phyloP scores from a whole-genome alignment of 2,888 invertebrate species.

The Iphiclides podalirius region DNA sequence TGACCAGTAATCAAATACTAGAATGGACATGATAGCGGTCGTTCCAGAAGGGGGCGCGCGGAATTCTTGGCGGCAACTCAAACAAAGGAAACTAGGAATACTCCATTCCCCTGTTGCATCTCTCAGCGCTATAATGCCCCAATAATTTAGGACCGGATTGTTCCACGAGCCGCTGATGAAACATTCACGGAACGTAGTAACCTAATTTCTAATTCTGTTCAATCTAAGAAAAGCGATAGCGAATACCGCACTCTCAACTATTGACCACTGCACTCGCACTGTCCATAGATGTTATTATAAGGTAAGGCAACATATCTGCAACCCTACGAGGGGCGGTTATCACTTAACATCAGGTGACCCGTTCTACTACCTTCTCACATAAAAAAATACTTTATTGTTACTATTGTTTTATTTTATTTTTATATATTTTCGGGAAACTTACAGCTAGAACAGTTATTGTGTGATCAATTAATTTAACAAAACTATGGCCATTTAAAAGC shows the following conservation, averaged over 20 bases:
- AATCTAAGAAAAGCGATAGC: constrained; percentile 1
- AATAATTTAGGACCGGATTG: constrained; percentile 13
- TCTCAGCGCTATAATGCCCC: constrained; percentile 22
- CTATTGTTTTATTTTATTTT: no score
- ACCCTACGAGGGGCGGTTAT: no score
- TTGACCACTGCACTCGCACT: no score
- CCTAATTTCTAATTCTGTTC: constrained; percentile 13
- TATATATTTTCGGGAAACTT: no score
- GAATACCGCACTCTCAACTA: not conserved
- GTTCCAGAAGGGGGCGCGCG: constrained; percentile 29
- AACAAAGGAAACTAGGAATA: constrained; percentile 41
- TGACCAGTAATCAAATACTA: constrained; percentile 5
- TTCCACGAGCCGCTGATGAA: constrained; percentile 11
- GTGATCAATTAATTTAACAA: no score
- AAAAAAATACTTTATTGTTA: not conserved
- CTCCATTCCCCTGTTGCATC: constrained; percentile 28
- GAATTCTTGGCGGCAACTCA: constrained; percentile 50
- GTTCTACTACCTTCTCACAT: not conserved
- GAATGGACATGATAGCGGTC: constrained; percentile 7
- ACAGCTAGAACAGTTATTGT: no score
- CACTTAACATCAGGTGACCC: no score
- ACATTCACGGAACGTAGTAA: constrained; percentile 15
- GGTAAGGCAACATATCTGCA: no score
- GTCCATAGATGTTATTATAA: no score
- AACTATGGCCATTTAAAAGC: no score